A percentile compares a stretch with the other conserved stretches of the same genome.
Conservation (phyloP, 2,113 vertebrate genomes). For the Gorilla gorilla region DNA sequence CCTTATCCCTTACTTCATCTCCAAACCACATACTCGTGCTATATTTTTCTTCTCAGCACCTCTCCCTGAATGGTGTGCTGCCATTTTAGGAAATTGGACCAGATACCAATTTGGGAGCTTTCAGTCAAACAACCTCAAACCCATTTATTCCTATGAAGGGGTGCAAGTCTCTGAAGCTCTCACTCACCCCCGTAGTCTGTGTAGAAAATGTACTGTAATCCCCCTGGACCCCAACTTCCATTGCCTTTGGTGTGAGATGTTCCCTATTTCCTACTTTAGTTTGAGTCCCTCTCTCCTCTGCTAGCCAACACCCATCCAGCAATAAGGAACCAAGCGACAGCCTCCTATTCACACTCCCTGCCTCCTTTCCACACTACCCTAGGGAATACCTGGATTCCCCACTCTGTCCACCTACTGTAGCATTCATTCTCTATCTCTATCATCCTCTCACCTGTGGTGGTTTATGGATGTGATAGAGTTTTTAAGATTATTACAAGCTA, state of each 20-base stretch:
- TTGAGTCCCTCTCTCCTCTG: neutral
- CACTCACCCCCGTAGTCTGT: conserved; percentile 69
- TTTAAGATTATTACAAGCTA: conserved; percentile 75
- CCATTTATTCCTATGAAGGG: conserved; percentile 63
- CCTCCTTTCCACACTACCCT: neutral
- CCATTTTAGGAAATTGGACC: neutral
- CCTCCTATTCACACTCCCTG: neutral
- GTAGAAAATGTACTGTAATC: conserved; percentile 75
- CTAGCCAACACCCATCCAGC: conserved; percentile 69
- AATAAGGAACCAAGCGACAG: conserved; percentile 74
- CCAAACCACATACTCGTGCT: conserved; percentile 43
- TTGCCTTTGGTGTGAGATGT: conserved; percentile 60
- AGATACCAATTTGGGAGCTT: conserved; percentile 60
- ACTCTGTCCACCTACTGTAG: conserved; percentile 66
- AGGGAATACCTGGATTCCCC: conserved; percentile 20
- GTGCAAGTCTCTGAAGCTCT: conserved; percentile 66
- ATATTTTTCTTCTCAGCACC: neutral
- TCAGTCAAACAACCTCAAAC: conserved; percentile 64
- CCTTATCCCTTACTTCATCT: conserved; percentile 28
- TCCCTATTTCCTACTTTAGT: conserved; percentile 42
- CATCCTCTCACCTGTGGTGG: conserved; percentile 74
- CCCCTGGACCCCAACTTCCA: neutral
- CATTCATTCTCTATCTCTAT: conserved; percentile 65
- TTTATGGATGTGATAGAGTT: conserved; percentile 70
- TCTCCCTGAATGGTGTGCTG: conserved; percentile 53